phyloP scores from a whole-genome alignment of 1,140 invertebrate genomes.

The Rhysida immarginata region DNA sequence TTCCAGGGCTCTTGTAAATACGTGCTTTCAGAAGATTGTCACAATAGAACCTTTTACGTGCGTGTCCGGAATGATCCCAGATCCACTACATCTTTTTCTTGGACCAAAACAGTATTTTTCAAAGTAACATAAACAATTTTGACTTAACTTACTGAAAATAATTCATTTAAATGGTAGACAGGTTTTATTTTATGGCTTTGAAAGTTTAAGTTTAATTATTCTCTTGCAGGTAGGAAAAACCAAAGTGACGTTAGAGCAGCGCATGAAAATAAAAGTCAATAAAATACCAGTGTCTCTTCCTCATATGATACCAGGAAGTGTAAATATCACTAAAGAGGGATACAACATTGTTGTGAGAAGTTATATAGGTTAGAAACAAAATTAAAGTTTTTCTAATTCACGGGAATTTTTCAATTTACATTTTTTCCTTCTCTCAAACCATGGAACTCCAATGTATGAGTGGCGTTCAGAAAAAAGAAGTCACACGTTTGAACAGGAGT shows the following conservation, averaged over 20 bases:
- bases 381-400: no score
- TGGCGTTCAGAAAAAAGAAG: no score
- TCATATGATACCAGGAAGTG: slow-evolving; percentile 29
- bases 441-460: no score
- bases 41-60: slow-evolving; percentile 56
- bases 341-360: slow-evolving; percentile 28
- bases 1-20: slow-evolving; percentile 88
- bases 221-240: slow-evolving; percentile 28
- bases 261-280: slow-evolving; percentile 70
- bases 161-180: not conserved
- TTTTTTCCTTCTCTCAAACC: no score
- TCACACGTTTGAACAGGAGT: no score
- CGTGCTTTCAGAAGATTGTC: slow-evolving; percentile 63
- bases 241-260: slow-evolving; percentile 75
- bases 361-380: slow-evolving; percentile 28
- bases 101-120: slow-evolving; percentile 73
- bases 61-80: slow-evolving; percentile 74
- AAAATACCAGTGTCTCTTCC: slow-evolving; percentile 53
- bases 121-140: slow-evolving; percentile 31
- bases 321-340: slow-evolving; percentile 29
- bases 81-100: slow-evolving; percentile 56
- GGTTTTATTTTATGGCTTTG: not conserved
- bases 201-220: not conserved
- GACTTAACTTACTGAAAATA: not conserved
- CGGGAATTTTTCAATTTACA: no score